Evolutionary conservation across 2,797 vertebrate species (phyloP).

Genomic region (Buphagus erythrorhynchus): DNA sequence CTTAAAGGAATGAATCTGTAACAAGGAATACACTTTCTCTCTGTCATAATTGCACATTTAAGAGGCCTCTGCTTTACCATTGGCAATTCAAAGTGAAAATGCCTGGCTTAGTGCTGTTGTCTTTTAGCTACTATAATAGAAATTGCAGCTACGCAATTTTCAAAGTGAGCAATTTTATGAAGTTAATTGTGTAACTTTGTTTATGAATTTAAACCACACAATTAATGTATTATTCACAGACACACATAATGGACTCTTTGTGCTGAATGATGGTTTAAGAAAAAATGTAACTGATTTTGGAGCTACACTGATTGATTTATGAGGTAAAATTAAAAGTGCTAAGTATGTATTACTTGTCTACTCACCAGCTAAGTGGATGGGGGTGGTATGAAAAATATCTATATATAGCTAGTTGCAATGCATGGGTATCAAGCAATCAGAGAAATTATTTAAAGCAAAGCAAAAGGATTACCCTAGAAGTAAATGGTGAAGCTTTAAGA

Average conservation of each 20-base stretch:
- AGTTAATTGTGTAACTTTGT: constrained; percentile 24
- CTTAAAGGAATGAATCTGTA: not conserved
- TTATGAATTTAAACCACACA: constrained; percentile 22
- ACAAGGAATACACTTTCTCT: not conserved
- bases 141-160: not conserved
- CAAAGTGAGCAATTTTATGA: constrained; percentile 11
- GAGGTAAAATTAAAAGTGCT: constrained; percentile 23
- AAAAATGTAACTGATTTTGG: constrained; percentile 11
- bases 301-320: constrained; percentile 27
- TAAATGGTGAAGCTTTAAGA: constrained; percentile 24
- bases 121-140: not conserved
- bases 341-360: constrained; percentile 11
- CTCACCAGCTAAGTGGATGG: constrained; percentile 7
- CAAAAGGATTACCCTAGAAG: not conserved
- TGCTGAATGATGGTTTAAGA: not conserved
- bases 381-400: not conserved
- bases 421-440: not conserved
- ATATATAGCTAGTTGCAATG: not conserved
- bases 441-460: not conserved
- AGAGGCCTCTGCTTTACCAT: not conserved
- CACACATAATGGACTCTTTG: not conserved
- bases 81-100: not conserved
- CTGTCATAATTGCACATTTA: not conserved
- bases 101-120: not conserved
- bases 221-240: constrained; percentile 12